Base-by-base conservation (phyloP, 2,113 vertebrate species). In the Anarrhichthys ocellatus region DNA sequence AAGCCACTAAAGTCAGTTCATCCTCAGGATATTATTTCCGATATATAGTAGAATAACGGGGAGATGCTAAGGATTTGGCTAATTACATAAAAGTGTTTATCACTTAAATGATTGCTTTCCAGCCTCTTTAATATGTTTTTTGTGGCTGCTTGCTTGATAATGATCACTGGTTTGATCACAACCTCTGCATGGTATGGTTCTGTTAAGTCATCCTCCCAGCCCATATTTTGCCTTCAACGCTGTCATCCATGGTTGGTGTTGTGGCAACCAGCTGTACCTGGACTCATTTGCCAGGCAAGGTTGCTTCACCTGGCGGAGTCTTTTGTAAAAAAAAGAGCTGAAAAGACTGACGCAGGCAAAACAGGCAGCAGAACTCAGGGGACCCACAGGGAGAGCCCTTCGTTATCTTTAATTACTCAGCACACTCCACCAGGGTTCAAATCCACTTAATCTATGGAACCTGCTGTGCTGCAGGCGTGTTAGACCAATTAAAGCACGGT, bases 341-440 rank as follows among this genome's bases (percentile, higher is more conserved):
- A 90, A 92, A 93, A 76, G 89, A 91, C 93, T 95, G 94, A 96
- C 91, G 83, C 93, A 92, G 74, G 88, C 86, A 85, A 90, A 88
- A 86, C 63, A n/a, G 13, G 62, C 73, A 69, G 38, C 58, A 54
- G 76, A 87, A 76, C 94, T 87, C 92, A 18, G 3, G 93, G 92
- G 93, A 92, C 77, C 73, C 81, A 44, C 58, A 80, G 87, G 89
- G 92, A 94, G 86, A 86, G 83, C 81, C 92, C 84, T 92, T 94
- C 86, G 94, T 95, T 95, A 94, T 86, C 91, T 92, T 83, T 95
- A 96, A 96, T 96, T 94, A 94, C 90, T 84, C 50, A 90, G 89
- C 87, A 71, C 87, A 71, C 87, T 87, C 78, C 92, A 82, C 86
- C 74, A 87, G 86, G 82, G 84, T 85, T 90, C 90, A 91, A 89